These are phyloP conservation scores for Erebia ligea DNA, from an alignment of 2,888 invertebrate species.

Conservation along the genomic window DNA sequence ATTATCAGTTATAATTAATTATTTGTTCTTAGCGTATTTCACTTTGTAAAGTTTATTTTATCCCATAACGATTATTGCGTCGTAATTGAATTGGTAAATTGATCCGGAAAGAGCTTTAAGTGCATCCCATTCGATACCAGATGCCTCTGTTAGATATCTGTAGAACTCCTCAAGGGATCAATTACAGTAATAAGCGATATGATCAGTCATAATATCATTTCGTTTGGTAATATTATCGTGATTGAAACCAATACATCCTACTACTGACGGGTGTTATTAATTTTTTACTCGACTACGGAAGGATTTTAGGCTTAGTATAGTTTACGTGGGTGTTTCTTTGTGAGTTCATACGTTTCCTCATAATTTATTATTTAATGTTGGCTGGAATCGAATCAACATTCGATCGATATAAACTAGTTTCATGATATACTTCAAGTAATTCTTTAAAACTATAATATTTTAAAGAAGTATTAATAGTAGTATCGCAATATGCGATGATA, in stretches of 20 bases:
- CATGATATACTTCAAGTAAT: background rate
- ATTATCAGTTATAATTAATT: background rate
- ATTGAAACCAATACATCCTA: background rate
- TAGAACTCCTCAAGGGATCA: constrained; percentile 16
- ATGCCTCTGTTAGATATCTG: constrained; percentile 16
- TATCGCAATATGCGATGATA: background rate
- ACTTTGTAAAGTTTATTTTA: constrained; percentile 14
- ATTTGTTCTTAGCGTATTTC: constrained; percentile 4
- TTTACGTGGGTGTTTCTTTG: background rate
- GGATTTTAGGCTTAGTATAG: background rate
- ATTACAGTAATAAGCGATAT: constrained; percentile 9
- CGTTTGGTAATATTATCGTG: background rate
- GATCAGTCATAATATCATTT: background rate
- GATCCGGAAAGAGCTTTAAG: constrained; percentile 17
- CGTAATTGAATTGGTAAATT: constrained; percentile 23
- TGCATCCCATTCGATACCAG: constrained; percentile 19
- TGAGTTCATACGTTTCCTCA: background rate
- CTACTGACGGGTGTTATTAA: background rate
- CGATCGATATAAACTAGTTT: too few relatives aligned
- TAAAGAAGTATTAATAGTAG: background rate
- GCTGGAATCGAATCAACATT: too few relatives aligned
- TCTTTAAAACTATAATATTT: background rate
- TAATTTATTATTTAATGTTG: background rate
- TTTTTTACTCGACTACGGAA: background rate
- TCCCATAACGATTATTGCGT: constrained; percentile 15